phyloP scores from a whole-genome alignment of 2,797 vertebrate species.

The Tokudaia tokunoshimensis region DNA sequence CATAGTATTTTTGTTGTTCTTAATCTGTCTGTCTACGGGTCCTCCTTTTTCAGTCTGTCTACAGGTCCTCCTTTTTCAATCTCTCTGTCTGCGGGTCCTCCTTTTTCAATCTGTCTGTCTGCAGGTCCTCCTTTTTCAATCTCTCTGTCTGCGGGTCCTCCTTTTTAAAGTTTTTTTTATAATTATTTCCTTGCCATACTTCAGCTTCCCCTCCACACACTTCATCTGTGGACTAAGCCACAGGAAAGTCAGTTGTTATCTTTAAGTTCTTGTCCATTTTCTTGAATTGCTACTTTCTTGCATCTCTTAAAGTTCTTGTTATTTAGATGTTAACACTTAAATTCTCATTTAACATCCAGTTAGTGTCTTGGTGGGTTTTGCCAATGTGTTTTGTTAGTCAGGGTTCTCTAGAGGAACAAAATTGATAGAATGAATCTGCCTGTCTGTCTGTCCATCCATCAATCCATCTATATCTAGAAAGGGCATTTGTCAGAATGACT shows the following conservation, averaged over 20 bases:
- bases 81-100: background rate
- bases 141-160: background rate
- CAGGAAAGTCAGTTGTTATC: background rate
- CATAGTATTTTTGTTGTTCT: constrained; percentile 26
- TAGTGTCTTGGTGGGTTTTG: background rate
- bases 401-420: background rate
- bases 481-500: background rate
- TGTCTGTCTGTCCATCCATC: background rate
- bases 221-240: background rate
- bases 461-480: background rate
- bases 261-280: constrained; percentile 39
- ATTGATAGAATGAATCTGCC: background rate
- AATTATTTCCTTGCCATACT: background rate
- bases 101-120: constrained; percentile 24
- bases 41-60: background rate
- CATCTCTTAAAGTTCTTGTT: constrained; percentile 45
- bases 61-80: no score
- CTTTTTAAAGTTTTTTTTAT: background rate
- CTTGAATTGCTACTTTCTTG: background rate
- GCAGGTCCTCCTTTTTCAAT: background rate
- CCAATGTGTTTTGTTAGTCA: background rate
- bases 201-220: background rate
- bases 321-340: background rate
- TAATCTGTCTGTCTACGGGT: background rate
- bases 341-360: constrained; percentile 22